A percentile compares a stretch with the other conserved stretches of the same genome.
Evolutionary conservation across 2,888 invertebrate species (phyloP).

Genomic region (Eupithecia vulgata): DNA sequence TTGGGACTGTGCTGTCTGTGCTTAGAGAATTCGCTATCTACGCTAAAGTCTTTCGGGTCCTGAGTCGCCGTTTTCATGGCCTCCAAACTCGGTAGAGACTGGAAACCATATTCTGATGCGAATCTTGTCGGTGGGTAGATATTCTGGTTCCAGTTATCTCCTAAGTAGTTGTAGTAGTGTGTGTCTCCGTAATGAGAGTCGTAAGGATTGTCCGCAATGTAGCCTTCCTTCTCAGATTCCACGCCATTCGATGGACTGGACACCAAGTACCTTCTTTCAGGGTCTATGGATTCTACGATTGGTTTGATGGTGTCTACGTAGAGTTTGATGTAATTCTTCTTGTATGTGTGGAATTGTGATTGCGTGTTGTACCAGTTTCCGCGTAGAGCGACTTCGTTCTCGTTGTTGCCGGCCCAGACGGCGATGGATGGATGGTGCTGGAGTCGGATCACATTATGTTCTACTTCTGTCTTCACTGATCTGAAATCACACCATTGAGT

Average conservation of each 20-base stretch:
- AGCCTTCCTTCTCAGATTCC: slow-evolving; percentile 89
- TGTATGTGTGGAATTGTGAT: slow-evolving; percentile 81
- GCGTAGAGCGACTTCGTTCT: slow-evolving; percentile 95
- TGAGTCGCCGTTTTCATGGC: slow-evolving; percentile 86
- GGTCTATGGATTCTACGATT: slow-evolving; percentile 85
- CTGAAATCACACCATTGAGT: slow-evolving; percentile 61
- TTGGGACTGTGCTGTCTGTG: slow-evolving; percentile 94
- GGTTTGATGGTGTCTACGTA: slow-evolving; percentile 91
- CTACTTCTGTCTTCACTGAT: slow-evolving; percentile 89
- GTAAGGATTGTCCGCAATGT: slow-evolving; percentile 90
- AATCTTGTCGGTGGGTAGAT: slow-evolving; percentile 93
- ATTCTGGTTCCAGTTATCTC: slow-evolving; percentile 91
- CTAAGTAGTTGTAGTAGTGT: slow-evolving; percentile 94
- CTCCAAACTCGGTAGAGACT: slow-evolving; percentile 91
- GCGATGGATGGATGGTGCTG: slow-evolving; percentile 94
- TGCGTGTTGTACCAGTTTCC: slow-evolving; percentile 91
- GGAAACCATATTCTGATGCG: slow-evolving; percentile 97
- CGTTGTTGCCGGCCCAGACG: slow-evolving; percentile 98
- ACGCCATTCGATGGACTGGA: slow-evolving; percentile 97
- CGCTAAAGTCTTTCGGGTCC: slow-evolving; percentile 75
- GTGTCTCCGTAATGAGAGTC: slow-evolving; percentile 93
- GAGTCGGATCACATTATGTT: slow-evolving; percentile 91
- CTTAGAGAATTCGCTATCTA: slow-evolving; percentile 85
- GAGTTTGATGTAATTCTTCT: slow-evolving; percentile 90
- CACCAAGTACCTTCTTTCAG: slow-evolving; percentile 87